A percentile compares a stretch with the other conserved stretches of the same genome.
Conservation (phyloP, 2,797 vertebrate genomes). For the Linurgus olivaceus region DNA sequence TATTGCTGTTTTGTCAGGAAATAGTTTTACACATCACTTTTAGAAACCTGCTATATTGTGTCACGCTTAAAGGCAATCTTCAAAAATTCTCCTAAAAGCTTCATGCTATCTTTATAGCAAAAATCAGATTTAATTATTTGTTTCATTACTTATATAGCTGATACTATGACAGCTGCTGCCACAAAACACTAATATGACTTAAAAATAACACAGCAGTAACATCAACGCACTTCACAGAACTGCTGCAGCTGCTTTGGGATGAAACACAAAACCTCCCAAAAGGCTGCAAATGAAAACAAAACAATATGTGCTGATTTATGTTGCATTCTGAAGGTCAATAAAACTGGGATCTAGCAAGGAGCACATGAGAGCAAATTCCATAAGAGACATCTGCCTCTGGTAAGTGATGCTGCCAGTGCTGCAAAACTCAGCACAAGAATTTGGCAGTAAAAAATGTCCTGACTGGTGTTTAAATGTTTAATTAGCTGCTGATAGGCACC, state of each 20-base stretch:
- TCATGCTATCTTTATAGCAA: background rate
- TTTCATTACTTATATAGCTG: background rate
- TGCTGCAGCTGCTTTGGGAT: conserved; percentile 2
- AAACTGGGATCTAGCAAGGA: background rate
- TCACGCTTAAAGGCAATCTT: background rate
- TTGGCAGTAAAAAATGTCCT: background rate
- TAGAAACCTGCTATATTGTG: background rate
- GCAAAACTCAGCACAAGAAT: background rate
- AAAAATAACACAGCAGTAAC: background rate
- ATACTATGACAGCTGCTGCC: background rate
- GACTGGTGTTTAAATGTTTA: background rate
- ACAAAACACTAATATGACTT: background rate
- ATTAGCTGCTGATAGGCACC: background rate
- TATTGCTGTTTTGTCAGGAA: background rate
- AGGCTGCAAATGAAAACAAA: conserved; percentile 17
- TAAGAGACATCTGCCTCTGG: background rate
- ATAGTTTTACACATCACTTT: background rate
- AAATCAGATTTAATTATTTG: background rate
- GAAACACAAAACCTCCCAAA: background rate
- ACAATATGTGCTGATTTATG: background rate
- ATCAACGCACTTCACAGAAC: background rate
- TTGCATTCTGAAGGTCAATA: background rate
- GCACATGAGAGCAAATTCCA: background rate
- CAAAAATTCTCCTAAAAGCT: background rate
- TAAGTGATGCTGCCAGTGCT: background rate